Evolutionary conservation across 2,113 vertebrate genomes (phyloP).

Genomic region (Diglossa brunneiventris): DNA sequence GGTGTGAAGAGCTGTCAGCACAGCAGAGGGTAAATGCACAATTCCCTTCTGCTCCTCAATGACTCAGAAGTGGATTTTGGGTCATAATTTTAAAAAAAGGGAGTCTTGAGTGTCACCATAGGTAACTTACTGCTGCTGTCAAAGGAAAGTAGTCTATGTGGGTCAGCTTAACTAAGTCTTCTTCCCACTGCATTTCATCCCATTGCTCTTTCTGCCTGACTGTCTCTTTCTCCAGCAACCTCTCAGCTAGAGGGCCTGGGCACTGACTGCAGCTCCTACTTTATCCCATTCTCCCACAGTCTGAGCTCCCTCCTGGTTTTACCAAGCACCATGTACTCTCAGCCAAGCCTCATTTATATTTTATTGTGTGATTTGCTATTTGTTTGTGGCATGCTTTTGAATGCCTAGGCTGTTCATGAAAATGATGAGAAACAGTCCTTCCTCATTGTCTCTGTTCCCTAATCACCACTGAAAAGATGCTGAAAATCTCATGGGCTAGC

Average conservation of each 20-base stretch:
- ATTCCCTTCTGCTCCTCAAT: neutral
- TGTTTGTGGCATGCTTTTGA: neutral
- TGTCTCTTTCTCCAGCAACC: neutral
- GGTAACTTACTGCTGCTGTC: neutral
- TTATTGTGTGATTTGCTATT: neutral
- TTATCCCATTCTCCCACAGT: neutral
- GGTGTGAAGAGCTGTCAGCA: neutral
- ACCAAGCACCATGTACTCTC: neutral
- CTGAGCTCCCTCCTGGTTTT: neutral
- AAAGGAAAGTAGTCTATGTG: neutral
- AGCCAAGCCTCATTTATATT: neutral
- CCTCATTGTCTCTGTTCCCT: neutral
- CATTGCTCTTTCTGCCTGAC: neutral
- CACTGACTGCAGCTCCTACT: neutral
- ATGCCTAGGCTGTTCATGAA: neutral
- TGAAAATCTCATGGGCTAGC: neutral
- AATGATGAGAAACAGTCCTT: neutral
- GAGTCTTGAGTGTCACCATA: neutral
- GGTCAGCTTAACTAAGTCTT: neutral
- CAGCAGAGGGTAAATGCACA: accelerated
- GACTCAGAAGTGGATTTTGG: neutral
- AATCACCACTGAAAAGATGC: neutral
- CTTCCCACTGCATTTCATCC: neutral
- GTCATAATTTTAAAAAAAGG: neutral
- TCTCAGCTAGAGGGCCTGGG: neutral